These are phyloP conservation scores for Bombus pascuorum DNA, from an alignment of 1,140 invertebrate species.

Conservation along the genomic window DNA sequence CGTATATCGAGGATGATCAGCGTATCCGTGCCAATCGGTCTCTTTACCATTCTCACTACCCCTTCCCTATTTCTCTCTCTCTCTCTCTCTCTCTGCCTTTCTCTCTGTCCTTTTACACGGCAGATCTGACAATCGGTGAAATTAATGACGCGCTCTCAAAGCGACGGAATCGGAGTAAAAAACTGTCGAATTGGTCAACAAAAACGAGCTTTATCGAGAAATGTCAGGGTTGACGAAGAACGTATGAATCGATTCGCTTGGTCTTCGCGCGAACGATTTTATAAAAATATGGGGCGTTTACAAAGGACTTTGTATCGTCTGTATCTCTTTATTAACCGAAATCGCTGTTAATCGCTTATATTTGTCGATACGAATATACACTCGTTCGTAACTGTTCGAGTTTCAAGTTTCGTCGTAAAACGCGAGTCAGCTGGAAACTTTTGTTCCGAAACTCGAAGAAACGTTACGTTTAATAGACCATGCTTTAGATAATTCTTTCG, in stretches of 20 bases:
- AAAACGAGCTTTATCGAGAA: slow-evolving; percentile 50
- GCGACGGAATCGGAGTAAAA: slow-evolving; percentile 48
- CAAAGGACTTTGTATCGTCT: too few relatives aligned
- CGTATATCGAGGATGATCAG: slow-evolving; percentile 24
- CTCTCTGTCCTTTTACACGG: slow-evolving; percentile 11
- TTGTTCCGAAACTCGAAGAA: neutral
- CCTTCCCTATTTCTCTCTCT: neutral
- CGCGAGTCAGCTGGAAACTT: neutral
- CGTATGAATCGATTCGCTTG: neutral
- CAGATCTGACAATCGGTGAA: slow-evolving; percentile 47
- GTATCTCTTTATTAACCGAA: too few relatives aligned
- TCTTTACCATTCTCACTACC: neutral
- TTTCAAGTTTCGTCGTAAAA: too few relatives aligned
- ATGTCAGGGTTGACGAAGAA: slow-evolving; percentile 41
- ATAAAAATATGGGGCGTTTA: too few relatives aligned
- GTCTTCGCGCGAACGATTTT: too few relatives aligned
- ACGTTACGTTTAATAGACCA: neutral
- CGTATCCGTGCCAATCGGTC: slow-evolving; percentile 32
- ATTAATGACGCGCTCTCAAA: slow-evolving; percentile 53
- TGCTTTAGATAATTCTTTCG: too few relatives aligned
- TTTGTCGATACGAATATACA: too few relatives aligned
- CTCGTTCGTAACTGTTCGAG: too few relatives aligned
- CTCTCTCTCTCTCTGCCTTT: too few relatives aligned
- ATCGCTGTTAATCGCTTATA: too few relatives aligned
- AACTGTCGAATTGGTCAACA: slow-evolving; percentile 40